These are phyloP conservation scores for Tenthredo mesomela DNA, from an alignment of 2,888 invertebrate species.

Conservation along the genomic window DNA sequence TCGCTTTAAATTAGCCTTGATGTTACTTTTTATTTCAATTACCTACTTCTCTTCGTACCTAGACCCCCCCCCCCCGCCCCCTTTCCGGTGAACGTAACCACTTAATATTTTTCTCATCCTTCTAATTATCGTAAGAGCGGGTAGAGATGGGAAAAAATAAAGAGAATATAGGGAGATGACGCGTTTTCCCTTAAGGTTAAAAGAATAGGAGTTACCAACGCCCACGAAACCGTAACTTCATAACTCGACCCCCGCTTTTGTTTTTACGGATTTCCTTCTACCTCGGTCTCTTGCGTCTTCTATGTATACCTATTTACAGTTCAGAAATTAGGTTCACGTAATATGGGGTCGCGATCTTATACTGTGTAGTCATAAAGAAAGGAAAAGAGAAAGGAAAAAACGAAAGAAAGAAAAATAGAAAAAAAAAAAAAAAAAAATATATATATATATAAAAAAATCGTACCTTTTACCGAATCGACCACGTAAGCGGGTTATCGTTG, in stretches of 20 bases:
- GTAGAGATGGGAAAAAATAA: neutral
- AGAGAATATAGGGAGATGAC: neutral
- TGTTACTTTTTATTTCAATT: conserved; percentile 41
- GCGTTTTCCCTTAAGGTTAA: neutral
- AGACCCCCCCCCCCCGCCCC: neutral
- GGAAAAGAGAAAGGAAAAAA: conserved; percentile 17
- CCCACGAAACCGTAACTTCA: conserved; percentile 25
- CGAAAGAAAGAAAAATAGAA: neutral
- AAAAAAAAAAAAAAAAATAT: neutral
- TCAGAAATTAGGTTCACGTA: conserved; percentile 48
- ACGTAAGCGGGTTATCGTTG: conserved; percentile 3
- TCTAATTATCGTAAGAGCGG: conserved; percentile 19
- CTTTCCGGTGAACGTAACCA: neutral
- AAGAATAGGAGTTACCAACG: conserved; percentile 13
- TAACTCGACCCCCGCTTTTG: conserved; percentile 45
- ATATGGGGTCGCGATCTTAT: conserved; percentile 31
- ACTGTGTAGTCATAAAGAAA: conserved; percentile 24
- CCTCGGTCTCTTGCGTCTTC: conserved; percentile 3
- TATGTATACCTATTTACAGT: conserved; percentile 40
- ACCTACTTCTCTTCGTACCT: conserved; percentile 1
- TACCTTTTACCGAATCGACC: conserved; percentile 10
- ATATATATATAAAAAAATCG: neutral
- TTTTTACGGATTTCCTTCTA: conserved; percentile 43
- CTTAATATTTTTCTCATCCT: conserved; percentile 17
- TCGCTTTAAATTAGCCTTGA: conserved; percentile 18